Conservation (phyloP, 2,113 vertebrate species). For the Xenopus borealis region DNA sequence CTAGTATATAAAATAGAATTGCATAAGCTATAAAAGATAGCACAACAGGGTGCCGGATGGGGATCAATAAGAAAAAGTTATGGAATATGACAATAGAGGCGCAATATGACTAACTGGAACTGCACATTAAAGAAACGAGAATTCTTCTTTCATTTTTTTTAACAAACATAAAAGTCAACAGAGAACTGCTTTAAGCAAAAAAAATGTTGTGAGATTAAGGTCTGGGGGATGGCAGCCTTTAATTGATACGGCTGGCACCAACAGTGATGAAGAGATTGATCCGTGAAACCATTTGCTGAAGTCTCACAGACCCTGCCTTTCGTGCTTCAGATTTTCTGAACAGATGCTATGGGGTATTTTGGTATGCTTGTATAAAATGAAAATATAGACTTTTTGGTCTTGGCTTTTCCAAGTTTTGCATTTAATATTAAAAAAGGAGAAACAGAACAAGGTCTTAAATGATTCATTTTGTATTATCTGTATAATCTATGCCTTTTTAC, state of each 20-base stretch:
- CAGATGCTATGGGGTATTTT: constrained; percentile 17
- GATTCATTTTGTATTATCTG: too few relatives aligned
- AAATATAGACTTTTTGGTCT: neutral
- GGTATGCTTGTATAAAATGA: neutral
- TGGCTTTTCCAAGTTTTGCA: too few relatives aligned
- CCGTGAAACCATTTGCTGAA: constrained; percentile 26
- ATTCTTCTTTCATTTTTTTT: constrained; percentile 21
- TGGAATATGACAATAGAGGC: constrained; percentile 9
- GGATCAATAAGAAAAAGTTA: neutral
- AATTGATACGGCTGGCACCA: constrained; percentile 32
- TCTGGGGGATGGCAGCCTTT: constrained; percentile 25
- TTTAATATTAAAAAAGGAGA: too few relatives aligned
- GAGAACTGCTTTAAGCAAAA: constrained; percentile 32
- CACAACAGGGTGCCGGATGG: neutral
- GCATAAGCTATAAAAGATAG: neutral
- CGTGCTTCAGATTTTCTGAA: constrained; percentile 18
- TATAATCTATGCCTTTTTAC: too few relatives aligned
- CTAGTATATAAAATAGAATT: too few relatives aligned
- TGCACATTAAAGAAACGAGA: constrained; percentile 10
- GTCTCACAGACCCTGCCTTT: constrained; percentile 19
- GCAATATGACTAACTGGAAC: constrained; percentile 6
- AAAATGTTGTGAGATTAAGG: constrained; percentile 40
- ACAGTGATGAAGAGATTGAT: constrained; percentile 25
- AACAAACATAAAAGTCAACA: constrained; percentile 37
- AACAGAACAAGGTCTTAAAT: too few relatives aligned